Evolutionary conservation across 2,797 vertebrate genomes (phyloP).

Genomic region (Amniataba percoides): DNA sequence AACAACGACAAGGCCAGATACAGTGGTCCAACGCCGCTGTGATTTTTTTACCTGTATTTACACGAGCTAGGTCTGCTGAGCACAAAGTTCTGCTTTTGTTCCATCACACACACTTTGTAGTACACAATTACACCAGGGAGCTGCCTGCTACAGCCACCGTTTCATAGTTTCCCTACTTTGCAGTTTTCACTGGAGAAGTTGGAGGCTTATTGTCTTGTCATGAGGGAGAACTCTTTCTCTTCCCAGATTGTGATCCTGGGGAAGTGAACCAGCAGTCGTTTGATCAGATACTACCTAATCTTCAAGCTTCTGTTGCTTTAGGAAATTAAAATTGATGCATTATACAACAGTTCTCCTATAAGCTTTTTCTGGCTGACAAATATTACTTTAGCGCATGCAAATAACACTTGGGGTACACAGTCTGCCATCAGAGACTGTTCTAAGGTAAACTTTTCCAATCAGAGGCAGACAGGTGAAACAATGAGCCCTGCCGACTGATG

Average conservation of each 20-base stretch:
- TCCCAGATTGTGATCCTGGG: constrained; percentile 42
- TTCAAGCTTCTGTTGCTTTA: constrained; percentile 52
- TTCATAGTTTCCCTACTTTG: constrained; percentile 37
- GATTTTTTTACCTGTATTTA: constrained; percentile 40
- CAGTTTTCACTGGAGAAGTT: constrained; percentile 50
- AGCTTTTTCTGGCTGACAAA: constrained; percentile 54
- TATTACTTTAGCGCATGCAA: constrained; percentile 46
- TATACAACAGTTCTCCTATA: constrained; percentile 44
- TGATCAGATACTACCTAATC: constrained; percentile 53
- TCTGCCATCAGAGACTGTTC: constrained; percentile 55
- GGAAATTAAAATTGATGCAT: constrained; percentile 54
- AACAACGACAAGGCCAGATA: constrained; percentile 60
- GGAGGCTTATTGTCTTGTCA: constrained; percentile 43
- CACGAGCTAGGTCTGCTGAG: constrained; percentile 36
- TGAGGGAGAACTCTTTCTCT: constrained; percentile 26
- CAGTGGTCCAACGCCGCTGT: constrained; percentile 1
- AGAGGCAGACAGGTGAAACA: constrained; percentile 46
- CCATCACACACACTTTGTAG: constrained; percentile 37
- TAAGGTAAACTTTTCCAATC: constrained; percentile 43
- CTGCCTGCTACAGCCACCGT: constrained; percentile 32
- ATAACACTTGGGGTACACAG: constrained; percentile 44
- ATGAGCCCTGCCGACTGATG: constrained; percentile 26
- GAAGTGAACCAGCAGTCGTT: constrained; percentile 51
- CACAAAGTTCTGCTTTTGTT: constrained; percentile 20
- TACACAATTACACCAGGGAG: constrained; percentile 42